Base-by-base conservation (phyloP, 2,113 vertebrate species). In the Lucifuga dentata region DNA sequence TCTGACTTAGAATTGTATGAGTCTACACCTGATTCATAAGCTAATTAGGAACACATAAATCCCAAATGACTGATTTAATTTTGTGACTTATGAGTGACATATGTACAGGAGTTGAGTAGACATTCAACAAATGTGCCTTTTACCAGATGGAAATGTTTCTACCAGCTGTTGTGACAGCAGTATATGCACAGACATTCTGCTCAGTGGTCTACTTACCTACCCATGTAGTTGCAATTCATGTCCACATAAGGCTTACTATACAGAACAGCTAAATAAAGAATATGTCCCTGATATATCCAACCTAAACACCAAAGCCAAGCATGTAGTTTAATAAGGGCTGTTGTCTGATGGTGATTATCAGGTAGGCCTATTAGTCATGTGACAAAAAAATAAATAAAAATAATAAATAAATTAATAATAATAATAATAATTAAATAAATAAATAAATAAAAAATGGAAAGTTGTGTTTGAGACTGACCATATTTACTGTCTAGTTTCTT, bases 111-210 rank as follows among this genome's bases (percentile, higher is more conserved):
- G 51, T 2, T 1, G 0, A 0, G 11, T 36, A 36, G 11, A 52
- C 51, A 13, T 39, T n/a, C 19, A 5, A 36, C 3, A 68, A 41
- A 64, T 41, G 23, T 62, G 24, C 1, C 20, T 6, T 40, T 36
- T 50, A 55, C 57, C 62, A 65, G 51, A 81, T 76, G 64, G 66
- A 48, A 69, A 81, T 23, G 17, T 85, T 60, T 64, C 20, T 11
- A 50, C 8, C 67, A 71, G 78, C 77, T 80, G 78, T 19, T 67
- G 36, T 51, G 55, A 52, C 51, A 68, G 33, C 46, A 26, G 56
- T 78, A 56, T 66, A 53, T 66, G 20, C n/a, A 11, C 20, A 45
- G 17, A 43, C 6, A 13, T 8, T 5, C 11, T 10, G 11, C 9
- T 39, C 4, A 50, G 2, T 53, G 11, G 24, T 43, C 40, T 76